A percentile compares a stretch with the other conserved stretches of the same genome.
Evolutionary conservation across 1,140 invertebrate species (phyloP).

Genomic region (Apis mellifera): Amel_HAv3.1 CM009941.2:5286001-5286500

Average conservation of each 20-base stretch:
- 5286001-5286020: too few species aligned
- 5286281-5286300: constrained; percentile 69
- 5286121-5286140: constrained; percentile 5
- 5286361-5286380: not conserved
- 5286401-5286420: not conserved
- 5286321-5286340: not conserved
- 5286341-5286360: too few species aligned
- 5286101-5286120: constrained; percentile 13
- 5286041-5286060: not conserved
- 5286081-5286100: constrained; percentile 39
- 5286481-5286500: not conserved
- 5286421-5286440: too few species aligned
- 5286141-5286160: constrained; percentile 36
- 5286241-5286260: constrained; percentile 79
- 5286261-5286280: constrained; percentile 76
- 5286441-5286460: too few species aligned
- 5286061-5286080: constrained; percentile 15
- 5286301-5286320: constrained; percentile 55
- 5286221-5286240: constrained; percentile 70
- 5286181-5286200: constrained; percentile 57
- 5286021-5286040: too few species aligned
- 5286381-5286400: not conserved
- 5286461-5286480: not conserved
- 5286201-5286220: constrained; percentile 5
- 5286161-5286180: constrained; percentile 49